Percentiles rank a stretch among this genome's conserved stretches.
Evolutionary conservation across 2,888 invertebrate species (phyloP).

Genomic region (Macrophya alboannulata): DNA sequence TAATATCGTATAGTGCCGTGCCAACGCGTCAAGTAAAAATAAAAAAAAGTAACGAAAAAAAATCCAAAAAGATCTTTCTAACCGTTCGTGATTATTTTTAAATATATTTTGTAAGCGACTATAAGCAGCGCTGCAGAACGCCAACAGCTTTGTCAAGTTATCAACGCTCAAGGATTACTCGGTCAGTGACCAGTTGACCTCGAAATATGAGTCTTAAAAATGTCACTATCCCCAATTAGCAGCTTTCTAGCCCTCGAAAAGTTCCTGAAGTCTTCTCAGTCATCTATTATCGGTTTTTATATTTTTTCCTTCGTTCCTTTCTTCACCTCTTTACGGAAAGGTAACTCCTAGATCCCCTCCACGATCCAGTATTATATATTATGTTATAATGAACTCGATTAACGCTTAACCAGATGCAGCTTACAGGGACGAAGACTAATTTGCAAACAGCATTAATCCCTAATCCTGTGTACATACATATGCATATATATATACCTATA

Average conservation of each 20-base stretch:
- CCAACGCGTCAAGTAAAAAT: neutral
- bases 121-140: neutral
- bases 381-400: neutral
- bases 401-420: neutral
- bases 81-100: constrained; percentile 64
- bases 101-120: constrained; percentile 65
- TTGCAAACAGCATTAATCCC: constrained; percentile 32
- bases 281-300: neutral
- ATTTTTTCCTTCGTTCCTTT: neutral
- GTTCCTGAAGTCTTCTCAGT: neutral
- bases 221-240: neutral
- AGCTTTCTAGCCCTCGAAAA: neutral
- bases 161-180: constrained; percentile 62
- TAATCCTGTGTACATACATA: neutral
- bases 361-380: neutral
- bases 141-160: neutral
- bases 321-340: neutral
- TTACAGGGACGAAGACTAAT: neutral
- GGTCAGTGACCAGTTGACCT: constrained; percentile 70
- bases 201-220: constrained; percentile 54
- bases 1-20: neutral
- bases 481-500: neutral
- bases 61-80: neutral
- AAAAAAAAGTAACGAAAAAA: neutral
- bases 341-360: neutral